Conservation (phyloP, 2,113 vertebrate species). For the Chaenocephalus aceratus region DNA sequence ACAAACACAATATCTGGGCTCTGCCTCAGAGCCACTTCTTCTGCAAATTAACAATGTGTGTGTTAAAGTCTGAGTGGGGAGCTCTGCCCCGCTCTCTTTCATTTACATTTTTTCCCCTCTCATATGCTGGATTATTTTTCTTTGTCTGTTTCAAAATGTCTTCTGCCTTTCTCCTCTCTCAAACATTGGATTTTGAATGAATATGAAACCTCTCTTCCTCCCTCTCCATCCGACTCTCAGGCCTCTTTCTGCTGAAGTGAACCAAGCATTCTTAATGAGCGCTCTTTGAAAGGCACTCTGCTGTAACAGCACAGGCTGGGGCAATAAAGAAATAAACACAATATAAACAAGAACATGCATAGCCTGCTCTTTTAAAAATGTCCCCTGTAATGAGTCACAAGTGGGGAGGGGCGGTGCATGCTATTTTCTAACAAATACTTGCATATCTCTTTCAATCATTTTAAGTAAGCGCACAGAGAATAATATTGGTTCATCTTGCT, state of each 20-base stretch:
- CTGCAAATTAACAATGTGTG: slow-evolving; percentile 43
- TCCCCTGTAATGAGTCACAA: slow-evolving; percentile 15
- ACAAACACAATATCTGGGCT: slow-evolving; percentile 47
- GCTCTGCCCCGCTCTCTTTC: background rate
- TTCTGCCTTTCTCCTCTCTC: background rate
- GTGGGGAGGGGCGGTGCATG: background rate
- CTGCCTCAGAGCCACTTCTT: slow-evolving; percentile 30
- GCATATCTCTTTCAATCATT: slow-evolving; percentile 7
- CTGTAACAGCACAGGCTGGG: slow-evolving; percentile 42
- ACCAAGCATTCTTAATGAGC: slow-evolving; percentile 64
- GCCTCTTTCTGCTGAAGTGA: slow-evolving; percentile 43
- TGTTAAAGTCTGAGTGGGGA: slow-evolving; percentile 27
- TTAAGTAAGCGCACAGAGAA: background rate
- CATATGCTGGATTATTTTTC: background rate
- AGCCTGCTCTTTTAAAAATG: slow-evolving; percentile 8
- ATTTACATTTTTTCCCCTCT: background rate
- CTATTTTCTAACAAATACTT: slow-evolving; percentile 19
- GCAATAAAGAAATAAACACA: slow-evolving; percentile 30
- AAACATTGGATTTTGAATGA: background rate
- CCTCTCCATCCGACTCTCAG: slow-evolving; percentile 14
- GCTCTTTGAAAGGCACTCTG: slow-evolving; percentile 54
- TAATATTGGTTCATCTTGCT: background rate
- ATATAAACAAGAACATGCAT: slow-evolving; percentile 36
- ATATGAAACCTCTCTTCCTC: slow-evolving; percentile 3
- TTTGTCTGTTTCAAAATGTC: background rate